phyloP scores from a whole-genome alignment of 1,140 invertebrate species.

The Rhopalosiphum padi region DNA sequence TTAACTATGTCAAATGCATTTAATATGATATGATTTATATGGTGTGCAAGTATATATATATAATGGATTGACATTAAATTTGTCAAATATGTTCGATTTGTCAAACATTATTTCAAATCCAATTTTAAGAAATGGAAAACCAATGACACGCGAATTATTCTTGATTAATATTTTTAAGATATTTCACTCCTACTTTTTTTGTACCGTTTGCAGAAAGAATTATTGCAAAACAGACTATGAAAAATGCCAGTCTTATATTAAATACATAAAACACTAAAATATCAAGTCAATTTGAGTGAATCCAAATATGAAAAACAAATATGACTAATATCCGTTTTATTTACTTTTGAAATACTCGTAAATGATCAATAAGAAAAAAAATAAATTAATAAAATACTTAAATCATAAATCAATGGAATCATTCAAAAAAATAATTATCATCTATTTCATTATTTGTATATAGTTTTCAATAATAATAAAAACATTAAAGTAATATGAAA shows the following conservation, averaged over 20 bases:
- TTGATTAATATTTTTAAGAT: background rate
- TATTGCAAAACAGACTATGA: background rate
- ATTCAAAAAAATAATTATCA: background rate
- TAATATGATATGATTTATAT: background rate
- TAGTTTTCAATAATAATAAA: background rate
- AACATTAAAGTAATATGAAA: background rate
- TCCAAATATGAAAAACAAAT: background rate
- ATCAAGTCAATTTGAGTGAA: background rate
- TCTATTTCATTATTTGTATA: background rate
- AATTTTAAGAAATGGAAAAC: conserved; percentile 1
- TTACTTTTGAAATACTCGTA: background rate
- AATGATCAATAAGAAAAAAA: background rate
- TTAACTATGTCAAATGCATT: conserved; percentile 3
- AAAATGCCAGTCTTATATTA: background rate
- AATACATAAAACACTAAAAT: background rate
- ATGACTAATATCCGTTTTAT: background rate
- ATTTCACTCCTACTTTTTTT: background rate
- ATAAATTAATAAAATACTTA: background rate
- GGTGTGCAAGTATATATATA: background rate
- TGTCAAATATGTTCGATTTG: background rate
- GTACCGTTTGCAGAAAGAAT: background rate
- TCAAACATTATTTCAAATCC: background rate
- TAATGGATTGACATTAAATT: background rate
- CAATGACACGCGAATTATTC: background rate
- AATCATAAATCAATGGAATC: background rate